phyloP scores from a whole-genome alignment of 2,113 vertebrate genomes.

The Trogon melanurus region DNA sequence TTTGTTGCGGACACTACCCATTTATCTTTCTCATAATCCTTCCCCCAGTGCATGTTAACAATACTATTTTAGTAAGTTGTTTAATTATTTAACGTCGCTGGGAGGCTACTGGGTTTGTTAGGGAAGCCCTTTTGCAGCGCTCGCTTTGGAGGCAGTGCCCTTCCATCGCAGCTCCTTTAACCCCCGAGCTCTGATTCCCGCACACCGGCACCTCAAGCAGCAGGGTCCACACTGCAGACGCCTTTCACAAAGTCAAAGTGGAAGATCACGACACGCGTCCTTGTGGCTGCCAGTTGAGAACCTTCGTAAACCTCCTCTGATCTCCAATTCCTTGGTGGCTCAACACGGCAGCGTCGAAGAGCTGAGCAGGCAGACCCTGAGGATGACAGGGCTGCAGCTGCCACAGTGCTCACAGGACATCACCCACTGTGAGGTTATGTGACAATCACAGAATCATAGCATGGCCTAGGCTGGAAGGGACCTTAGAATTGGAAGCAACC shows the following conservation, averaged over 20 bases:
- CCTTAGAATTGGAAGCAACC: too few relatives aligned
- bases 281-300: neutral
- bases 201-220: neutral
- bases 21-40: constrained; percentile 15
- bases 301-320: neutral
- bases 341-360: neutral
- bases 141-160: neutral
- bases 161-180: neutral
- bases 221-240: neutral
- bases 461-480: too few relatives aligned
- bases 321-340: neutral
- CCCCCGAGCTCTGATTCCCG: fast-evolving
- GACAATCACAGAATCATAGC: too few relatives aligned
- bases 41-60: neutral
- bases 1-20: constrained; percentile 24
- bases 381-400: neutral
- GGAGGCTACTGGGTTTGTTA: neutral
- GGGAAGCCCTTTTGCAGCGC: neutral
- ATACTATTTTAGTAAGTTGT: neutral
- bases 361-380: neutral
- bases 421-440: too few relatives aligned
- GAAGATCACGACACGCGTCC: fast-evolving
- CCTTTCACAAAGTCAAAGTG: neutral
- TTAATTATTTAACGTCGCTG: neutral
- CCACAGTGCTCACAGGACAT: neutral